phyloP scores from a whole-genome alignment of 2,888 invertebrate genomes.

The Drosophila quinaria region DNA sequence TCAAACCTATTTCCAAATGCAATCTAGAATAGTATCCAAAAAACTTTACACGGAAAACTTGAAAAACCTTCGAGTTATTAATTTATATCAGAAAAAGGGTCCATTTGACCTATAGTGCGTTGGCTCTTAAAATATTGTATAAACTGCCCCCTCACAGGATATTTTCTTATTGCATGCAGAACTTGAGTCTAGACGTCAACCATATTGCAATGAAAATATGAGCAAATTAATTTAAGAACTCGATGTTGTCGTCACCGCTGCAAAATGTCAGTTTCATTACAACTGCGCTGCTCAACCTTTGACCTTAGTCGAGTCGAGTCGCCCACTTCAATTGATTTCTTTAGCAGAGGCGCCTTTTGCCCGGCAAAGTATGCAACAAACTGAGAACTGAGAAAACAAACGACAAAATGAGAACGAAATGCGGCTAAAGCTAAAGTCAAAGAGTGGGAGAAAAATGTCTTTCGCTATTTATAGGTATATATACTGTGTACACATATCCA shows the following conservation, averaged over 20 bases:
- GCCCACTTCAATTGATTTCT: slow-evolving; percentile 58
- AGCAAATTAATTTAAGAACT: slow-evolving; percentile 28
- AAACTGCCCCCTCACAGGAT: background rate
- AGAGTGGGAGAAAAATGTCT: slow-evolving; percentile 4
- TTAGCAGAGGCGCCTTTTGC: slow-evolving; percentile 16
- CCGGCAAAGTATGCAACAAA: slow-evolving; percentile 57
- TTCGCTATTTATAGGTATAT: slow-evolving; percentile 44
- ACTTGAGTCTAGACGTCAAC: background rate
- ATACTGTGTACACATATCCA: slow-evolving; percentile 5
- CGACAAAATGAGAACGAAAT: slow-evolving; percentile 28
- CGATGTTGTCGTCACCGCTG: slow-evolving; percentile 21
- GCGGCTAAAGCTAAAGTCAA: background rate
- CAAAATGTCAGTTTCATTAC: slow-evolving; percentile 62
- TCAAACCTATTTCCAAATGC: too few relatives aligned
- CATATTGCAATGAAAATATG: slow-evolving; percentile 20
- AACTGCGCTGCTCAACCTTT: slow-evolving; percentile 54
- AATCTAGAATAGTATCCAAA: too few relatives aligned
- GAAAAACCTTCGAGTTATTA: too few relatives aligned
- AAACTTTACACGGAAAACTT: too few relatives aligned
- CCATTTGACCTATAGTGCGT: too few relatives aligned
- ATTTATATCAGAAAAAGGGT: too few relatives aligned
- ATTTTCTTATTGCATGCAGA: slow-evolving; percentile 7
- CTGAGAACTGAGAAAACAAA: slow-evolving; percentile 37
- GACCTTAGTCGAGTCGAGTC: slow-evolving; percentile 46
- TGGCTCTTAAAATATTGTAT: background rate